A percentile compares a stretch with the other conserved stretches of the same genome.
These are phyloP conservation scores for Eurystomus glaucurus DNA, from an alignment of 2,797 vertebrate species.

Conservation along the genomic window DNA sequence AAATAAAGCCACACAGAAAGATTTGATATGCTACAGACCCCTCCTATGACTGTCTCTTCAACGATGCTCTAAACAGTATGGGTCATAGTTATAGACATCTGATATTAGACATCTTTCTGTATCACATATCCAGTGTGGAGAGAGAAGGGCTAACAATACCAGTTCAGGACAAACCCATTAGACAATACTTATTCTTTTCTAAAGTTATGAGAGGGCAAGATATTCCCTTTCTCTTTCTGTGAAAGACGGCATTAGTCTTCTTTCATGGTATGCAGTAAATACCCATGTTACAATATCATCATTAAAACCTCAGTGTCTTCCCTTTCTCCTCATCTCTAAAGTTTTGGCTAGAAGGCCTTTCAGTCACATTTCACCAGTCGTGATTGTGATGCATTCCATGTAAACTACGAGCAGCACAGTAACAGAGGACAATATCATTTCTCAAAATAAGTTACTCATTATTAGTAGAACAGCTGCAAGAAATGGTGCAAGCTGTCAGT, in stretches of 20 bases:
- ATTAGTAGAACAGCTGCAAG: background rate
- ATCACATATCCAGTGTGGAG: background rate
- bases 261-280: background rate
- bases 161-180: background rate
- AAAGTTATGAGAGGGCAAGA: background rate
- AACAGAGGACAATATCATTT: background rate
- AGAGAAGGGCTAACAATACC: background rate
- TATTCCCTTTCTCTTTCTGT: background rate
- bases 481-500: background rate
- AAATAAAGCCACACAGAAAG: background rate
- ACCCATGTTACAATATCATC: background rate
- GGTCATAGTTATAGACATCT: background rate
- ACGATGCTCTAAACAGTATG: background rate
- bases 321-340: background rate
- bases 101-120: accelerated
- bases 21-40: background rate
- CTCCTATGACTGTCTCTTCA: background rate
- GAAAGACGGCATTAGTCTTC: background rate
- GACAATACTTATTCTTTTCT: background rate
- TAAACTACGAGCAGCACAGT: background rate
- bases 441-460: background rate
- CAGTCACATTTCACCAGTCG: background rate
- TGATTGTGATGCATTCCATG: background rate
- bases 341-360: background rate
- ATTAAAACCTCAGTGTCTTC: background rate